Evolutionary conservation across 2,888 invertebrate species (phyloP).

Genomic region (Capitulum mitella): DNA sequence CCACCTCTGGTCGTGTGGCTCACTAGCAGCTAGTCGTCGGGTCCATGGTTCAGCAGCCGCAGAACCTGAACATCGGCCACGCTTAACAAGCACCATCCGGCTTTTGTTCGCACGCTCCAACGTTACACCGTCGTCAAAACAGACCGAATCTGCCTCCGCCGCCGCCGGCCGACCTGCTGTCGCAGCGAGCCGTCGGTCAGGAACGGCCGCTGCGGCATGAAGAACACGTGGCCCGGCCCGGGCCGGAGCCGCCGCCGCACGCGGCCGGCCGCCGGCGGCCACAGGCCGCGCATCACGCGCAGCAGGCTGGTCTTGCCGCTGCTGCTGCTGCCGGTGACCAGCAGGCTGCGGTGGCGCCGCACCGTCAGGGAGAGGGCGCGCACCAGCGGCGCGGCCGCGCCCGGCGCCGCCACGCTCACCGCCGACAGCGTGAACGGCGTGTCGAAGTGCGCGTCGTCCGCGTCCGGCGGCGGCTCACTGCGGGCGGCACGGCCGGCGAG

Average conservation of each 20-base stretch:
- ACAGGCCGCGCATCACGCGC: conserved; percentile 51
- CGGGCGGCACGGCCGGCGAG: background rate
- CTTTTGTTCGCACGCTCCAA: too few species aligned
- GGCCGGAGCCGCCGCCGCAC: conserved; percentile 37
- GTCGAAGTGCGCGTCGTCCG: background rate
- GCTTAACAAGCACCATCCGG: too few species aligned
- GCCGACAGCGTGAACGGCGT: conserved; percentile 33
- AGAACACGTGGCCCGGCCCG: conserved; percentile 45
- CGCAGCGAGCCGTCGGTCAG: conserved; percentile 49
- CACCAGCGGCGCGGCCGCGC: conserved; percentile 31
- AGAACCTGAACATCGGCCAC: too few species aligned
- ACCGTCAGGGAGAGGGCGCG: conserved; percentile 47
- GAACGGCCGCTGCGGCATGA: conserved; percentile 52
- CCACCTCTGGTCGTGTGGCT: too few species aligned
- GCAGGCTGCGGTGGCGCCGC: conserved; percentile 45
- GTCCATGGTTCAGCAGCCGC: too few species aligned
- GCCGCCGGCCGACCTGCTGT: conserved; percentile 45
- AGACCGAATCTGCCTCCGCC: too few species aligned
- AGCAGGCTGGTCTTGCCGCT: conserved; percentile 54
- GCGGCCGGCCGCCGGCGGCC: conserved; percentile 43
- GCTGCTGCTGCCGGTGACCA: conserved; percentile 53
- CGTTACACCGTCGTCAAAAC: too few species aligned
- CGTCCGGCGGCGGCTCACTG: too few species aligned
- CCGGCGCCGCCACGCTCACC: conserved; percentile 35
- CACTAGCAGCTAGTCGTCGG: too few species aligned